Conservation (phyloP, 2,888 invertebrate genomes). For the Palloptera scutellata region DNA sequence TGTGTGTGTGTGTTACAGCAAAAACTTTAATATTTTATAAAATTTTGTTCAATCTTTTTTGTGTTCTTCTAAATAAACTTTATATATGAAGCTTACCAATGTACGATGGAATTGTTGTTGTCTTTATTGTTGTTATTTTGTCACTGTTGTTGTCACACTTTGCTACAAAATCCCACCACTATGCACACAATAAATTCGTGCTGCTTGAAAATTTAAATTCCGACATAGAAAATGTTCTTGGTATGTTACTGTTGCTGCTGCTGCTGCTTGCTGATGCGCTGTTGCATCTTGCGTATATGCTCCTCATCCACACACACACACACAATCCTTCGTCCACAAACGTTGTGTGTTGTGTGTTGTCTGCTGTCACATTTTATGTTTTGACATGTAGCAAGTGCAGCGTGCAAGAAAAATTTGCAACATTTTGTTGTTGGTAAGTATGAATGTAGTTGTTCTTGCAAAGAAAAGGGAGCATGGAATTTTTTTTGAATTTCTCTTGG, state of each 20-base stretch:
- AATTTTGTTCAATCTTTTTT: no score
- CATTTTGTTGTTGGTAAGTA: background rate
- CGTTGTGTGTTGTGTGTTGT: background rate
- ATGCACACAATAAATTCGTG: constrained; percentile 1
- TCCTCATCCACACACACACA: no score
- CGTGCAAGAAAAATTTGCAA: background rate
- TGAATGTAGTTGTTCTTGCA: background rate
- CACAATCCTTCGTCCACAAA: no score
- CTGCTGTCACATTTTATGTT: constrained; percentile 25
- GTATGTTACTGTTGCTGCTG: constrained; percentile 1
- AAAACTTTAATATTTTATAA: no score
- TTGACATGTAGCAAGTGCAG: constrained; percentile 21
- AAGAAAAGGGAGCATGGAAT: background rate
- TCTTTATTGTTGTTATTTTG: constrained; percentile 3
- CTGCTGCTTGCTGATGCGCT: background rate
- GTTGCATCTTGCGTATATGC: background rate
- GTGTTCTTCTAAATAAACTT: no score
- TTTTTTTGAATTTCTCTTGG: background rate
- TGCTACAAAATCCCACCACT: constrained; percentile 10
- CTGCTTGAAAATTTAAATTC: constrained; percentile 12
- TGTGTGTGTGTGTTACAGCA: no score
- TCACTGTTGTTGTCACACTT: constrained; percentile 16
- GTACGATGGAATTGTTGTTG: background rate
- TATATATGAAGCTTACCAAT: no score
- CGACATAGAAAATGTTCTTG: background rate